Percentiles rank a stretch among this genome's conserved stretches.
phyloP scores from a whole-genome alignment of 2,888 invertebrate species.

The Bombyx huttoni region DNA sequence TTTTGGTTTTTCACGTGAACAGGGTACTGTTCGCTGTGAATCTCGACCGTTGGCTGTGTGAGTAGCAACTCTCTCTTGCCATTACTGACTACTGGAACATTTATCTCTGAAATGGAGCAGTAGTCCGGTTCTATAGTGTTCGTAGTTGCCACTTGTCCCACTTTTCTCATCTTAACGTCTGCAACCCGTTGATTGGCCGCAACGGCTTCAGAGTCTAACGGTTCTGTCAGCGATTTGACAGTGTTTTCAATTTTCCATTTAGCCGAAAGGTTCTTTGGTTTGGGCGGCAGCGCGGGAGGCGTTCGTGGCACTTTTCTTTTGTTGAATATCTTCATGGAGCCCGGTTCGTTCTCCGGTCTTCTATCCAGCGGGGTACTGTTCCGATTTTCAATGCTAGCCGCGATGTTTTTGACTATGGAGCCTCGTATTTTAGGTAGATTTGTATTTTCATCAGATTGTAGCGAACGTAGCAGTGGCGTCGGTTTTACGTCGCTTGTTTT shows the following conservation, averaged over 20 bases:
- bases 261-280: constrained; percentile 80
- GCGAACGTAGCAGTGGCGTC: constrained; percentile 35
- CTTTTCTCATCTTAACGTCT: constrained; percentile 69
- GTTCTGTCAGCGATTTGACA: constrained; percentile 51
- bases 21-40: constrained; percentile 64
- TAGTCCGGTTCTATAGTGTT: constrained; percentile 77
- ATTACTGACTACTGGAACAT: constrained; percentile 75
- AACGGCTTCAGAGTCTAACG: constrained; percentile 71
- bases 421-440: constrained; percentile 58
- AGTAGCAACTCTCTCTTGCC: constrained; percentile 67
- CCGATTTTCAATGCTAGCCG: constrained; percentile 61
- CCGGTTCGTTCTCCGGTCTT: constrained; percentile 43
- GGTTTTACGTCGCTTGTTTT: constrained; percentile 49
- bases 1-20: constrained; percentile 45
- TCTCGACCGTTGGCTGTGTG: constrained; percentile 67
- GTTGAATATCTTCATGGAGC: constrained; percentile 62
- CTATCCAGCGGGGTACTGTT: constrained; percentile 55
- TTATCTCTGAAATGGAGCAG: constrained; percentile 83
- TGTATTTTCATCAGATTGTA: constrained; percentile 34
- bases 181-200: constrained; percentile 72
- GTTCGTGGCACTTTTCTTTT: constrained; percentile 74
- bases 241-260: constrained; percentile 74
- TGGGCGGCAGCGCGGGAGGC: constrained; percentile 84
- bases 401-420: constrained; percentile 65
- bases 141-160: constrained; percentile 63